phyloP scores from a whole-genome alignment of 2,888 invertebrate genomes.

The Xiphydria camelus region DNA sequence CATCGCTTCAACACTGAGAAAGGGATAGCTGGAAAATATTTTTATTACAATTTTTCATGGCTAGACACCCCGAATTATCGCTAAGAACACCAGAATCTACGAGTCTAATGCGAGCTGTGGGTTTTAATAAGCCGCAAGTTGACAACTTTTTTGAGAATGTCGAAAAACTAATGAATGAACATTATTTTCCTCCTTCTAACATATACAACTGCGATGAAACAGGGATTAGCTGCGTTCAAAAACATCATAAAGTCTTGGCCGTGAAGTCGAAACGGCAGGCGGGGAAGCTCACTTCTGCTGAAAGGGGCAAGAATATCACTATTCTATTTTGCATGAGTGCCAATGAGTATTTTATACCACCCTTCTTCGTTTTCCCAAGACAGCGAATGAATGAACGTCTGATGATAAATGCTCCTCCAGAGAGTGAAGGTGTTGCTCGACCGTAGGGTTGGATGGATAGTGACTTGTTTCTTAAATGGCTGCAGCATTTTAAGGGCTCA shows the following conservation, averaged over 20 bases:
- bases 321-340: conserved; percentile 20
- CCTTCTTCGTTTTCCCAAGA: conserved; percentile 26
- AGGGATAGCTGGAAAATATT: conserved; percentile 25
- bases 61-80: conserved; percentile 14
- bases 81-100: conserved; percentile 21
- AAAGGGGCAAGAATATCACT: conserved; percentile 20
- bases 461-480: conserved; percentile 19
- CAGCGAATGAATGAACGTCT: conserved; percentile 22
- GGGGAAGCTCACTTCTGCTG: conserved; percentile 18
- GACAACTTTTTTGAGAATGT: too few relatives aligned
- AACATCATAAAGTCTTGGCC: conserved; percentile 7
- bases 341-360: conserved; percentile 19
- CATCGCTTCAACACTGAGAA: conserved; percentile 24
- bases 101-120: conserved; percentile 9
- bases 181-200: background rate
- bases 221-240: conserved; percentile 6
- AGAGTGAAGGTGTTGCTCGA: conserved; percentile 17
- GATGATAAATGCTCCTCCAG: conserved; percentile 23
- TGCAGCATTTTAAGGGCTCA: conserved; percentile 20
- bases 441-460: conserved; percentile 26
- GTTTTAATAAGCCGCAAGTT: conserved; percentile 9
- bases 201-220: conserved; percentile 4
- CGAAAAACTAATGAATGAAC: too few relatives aligned
- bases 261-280: conserved; percentile 22
- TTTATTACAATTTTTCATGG: conserved; percentile 21